Percentiles rank a stretch among this genome's conserved stretches.
Evolutionary conservation across 2,888 invertebrate species (phyloP).

Genomic region (Formica aserva): DNA sequence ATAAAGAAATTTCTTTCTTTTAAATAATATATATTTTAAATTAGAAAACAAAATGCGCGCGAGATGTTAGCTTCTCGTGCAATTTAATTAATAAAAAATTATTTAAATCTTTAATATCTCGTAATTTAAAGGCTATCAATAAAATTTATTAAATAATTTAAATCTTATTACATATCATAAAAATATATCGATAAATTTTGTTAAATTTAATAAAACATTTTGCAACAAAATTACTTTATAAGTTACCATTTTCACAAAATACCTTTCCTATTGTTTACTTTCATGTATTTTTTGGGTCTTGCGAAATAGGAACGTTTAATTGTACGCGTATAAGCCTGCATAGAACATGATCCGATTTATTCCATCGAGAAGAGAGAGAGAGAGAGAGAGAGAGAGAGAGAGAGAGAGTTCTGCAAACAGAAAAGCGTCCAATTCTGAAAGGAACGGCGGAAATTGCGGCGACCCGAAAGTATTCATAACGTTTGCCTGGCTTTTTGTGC

Average conservation of each 20-base stretch:
- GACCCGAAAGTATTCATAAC: conserved; percentile 56
- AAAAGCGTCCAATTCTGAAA: conserved; percentile 25
- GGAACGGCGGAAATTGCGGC: conserved; percentile 44
- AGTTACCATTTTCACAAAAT: background rate
- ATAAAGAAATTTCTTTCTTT: background rate
- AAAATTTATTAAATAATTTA: background rate
- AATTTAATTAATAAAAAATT: background rate
- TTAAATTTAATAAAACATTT: background rate
- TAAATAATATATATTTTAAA: background rate
- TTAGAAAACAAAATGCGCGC: background rate
- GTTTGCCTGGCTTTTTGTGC: conserved; percentile 37
- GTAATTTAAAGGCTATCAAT: background rate
- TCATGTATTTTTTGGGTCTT: conserved; percentile 24
- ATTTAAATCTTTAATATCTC: background rate
- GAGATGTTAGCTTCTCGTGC: background rate
- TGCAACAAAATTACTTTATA: background rate
- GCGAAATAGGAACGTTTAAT: conserved; percentile 45
- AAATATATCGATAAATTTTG: background rate
- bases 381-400: background rate
- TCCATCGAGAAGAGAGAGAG: conserved; percentile 34
- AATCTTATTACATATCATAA: background rate
- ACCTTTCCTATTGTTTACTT: conserved; percentile 5
- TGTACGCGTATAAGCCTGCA: conserved; percentile 39
- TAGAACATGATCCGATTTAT: conserved; percentile 67
- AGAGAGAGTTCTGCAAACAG: conserved; percentile 24